Base-by-base conservation (phyloP, 1,140 invertebrate genomes). In the Ceratoteleas bidentatus region DNA sequence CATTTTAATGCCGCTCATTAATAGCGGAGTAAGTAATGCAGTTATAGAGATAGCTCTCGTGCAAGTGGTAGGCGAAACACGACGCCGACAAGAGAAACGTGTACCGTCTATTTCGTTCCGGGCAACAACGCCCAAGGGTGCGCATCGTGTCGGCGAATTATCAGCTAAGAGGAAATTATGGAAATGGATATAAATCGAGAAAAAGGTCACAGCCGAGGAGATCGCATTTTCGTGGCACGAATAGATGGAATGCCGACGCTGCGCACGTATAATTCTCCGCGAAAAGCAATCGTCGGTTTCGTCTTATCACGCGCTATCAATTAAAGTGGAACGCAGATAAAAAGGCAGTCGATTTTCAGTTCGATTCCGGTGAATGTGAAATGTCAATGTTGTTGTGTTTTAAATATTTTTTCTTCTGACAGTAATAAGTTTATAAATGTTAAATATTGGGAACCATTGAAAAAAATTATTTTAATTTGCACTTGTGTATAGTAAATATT, bases 161-260 rank as follows among this genome's bases (percentile, higher is more conserved):
- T 89, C 87, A 87, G 85, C 79, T 87, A 87, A 88, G 84, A 88
- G 85, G 83, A 89, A 89, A 89, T 90, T 90, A 90, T 90, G 87
- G 84, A 90, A 89, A 88, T 90, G 86, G 85, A 89, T 88, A 89
- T 87, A 89, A 89, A 89, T 90, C 86, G 85, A 73, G 66, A 77
- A 73, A 75, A 62, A 88, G 77, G 74, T 68, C 65, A 75, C 56
- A 65, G 24, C 43, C 75, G 78, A 70, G 52, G 81, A 72, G 70
- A 79, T 72, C 50, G 50, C 65, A 68, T 69, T 47, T 76, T 58
- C 56, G 11, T 72, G 47, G 50, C 50, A 73, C 24, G 85, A 86
- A 86, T 87, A 86, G 88, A 87, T 86, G 84, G 73, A 57, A 80
- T 81, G 8, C 34, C 13, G 10, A 11, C 13, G 10, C 3, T 47